Percentiles rank a stretch among this genome's conserved stretches.
phyloP scores from a whole-genome alignment of 2,113 vertebrate genomes.

The Toxotes chatareus region DNA sequence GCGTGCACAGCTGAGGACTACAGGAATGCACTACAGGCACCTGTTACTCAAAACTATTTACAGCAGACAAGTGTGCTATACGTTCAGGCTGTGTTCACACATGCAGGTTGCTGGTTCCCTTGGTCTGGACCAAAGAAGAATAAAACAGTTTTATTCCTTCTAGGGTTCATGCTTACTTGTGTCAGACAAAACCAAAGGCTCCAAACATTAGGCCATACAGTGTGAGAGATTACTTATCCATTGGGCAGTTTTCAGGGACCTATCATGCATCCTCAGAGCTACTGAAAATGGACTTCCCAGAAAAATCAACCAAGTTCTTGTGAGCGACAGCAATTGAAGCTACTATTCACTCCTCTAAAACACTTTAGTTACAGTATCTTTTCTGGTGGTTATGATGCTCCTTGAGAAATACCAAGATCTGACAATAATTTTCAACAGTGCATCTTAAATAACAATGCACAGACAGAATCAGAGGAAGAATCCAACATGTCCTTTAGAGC shows the following conservation, averaged over 20 bases:
- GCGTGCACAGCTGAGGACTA: not conserved
- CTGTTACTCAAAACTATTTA: not conserved
- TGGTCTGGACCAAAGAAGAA: not conserved
- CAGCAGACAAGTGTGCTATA: not conserved
- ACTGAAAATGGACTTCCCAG: not conserved
- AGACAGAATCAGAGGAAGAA: too few species aligned
- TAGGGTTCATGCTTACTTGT: not conserved
- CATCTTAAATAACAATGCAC: too few species aligned
- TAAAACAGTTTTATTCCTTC: too few species aligned
- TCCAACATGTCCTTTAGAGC: too few species aligned
- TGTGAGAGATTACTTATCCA: not conserved
- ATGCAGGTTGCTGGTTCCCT: not conserved
- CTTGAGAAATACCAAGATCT: too few species aligned
- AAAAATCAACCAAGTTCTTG: not conserved
- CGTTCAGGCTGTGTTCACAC: not conserved
- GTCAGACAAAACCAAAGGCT: not conserved
- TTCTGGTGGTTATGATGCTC: too few species aligned
- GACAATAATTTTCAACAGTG: too few species aligned
- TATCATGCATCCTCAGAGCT: not conserved
- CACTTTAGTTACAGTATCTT: too few species aligned
- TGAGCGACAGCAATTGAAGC: not conserved
- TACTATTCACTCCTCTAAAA: not conserved
- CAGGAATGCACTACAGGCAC: slow-evolving; percentile 4
- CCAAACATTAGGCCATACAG: not conserved
- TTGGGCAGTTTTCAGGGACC: not conserved